phyloP scores from a whole-genome alignment of 1,140 invertebrate species.

The Anadara kagoshimensis region DNA sequence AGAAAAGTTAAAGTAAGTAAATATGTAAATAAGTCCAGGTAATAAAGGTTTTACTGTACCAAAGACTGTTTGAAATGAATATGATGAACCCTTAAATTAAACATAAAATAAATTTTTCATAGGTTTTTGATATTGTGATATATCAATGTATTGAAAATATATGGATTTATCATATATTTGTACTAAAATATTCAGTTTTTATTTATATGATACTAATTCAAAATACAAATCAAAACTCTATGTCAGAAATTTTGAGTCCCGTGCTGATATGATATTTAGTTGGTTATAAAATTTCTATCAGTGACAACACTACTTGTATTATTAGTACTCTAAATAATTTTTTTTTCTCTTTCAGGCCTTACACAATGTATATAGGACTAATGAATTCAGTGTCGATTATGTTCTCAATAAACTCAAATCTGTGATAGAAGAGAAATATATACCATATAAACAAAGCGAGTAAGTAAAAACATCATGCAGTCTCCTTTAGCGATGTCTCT shows the following conservation, averaged over 20 bases:
- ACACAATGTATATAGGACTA: slow-evolving; percentile 84
- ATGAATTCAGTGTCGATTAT: slow-evolving; percentile 80
- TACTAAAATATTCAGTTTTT: no score
- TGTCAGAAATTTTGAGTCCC: no score
- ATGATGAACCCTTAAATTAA: no score
- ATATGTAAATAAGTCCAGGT: neutral
- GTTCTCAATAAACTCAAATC: slow-evolving; percentile 79
- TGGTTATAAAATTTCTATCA: neutral
- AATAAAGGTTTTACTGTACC: no score
- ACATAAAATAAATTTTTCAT: no score
- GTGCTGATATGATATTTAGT: no score
- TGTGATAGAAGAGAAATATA: slow-evolving; percentile 81
- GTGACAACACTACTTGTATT: neutral
- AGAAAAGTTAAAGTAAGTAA: slow-evolving; percentile 71
- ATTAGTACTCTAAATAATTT: neutral
- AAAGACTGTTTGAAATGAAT: no score
- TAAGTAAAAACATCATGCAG: slow-evolving; percentile 72
- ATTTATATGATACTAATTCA: no score
- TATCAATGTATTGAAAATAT: no score
- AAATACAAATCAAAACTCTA: no score
- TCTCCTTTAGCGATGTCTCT: neutral
- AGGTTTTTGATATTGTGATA: no score
- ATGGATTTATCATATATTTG: no score
- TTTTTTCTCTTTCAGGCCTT: slow-evolving; percentile 77
- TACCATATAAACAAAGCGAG: slow-evolving; percentile 83